These are phyloP conservation scores for Egretta garzetta DNA, from an alignment of 2,113 vertebrate species.

Conservation along the genomic window DNA sequence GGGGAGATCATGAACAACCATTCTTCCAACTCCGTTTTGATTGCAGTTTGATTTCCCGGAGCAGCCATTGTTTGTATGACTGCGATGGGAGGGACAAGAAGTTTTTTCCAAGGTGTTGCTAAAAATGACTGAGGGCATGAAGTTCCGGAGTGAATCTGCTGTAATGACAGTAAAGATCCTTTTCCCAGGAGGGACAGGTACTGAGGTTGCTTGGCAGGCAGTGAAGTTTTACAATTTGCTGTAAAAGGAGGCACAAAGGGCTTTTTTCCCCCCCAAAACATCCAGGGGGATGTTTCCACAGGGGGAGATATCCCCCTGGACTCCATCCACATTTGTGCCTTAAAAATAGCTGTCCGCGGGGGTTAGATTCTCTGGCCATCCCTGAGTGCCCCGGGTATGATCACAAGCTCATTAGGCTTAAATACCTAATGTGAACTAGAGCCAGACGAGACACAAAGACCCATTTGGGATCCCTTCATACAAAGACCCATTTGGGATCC, in stretches of 20 bases:
- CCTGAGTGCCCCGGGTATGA: background rate
- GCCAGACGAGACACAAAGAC: background rate
- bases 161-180: background rate
- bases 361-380: background rate
- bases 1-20: rapidly evolving
- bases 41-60: background rate
- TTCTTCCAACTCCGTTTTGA: rapidly evolving
- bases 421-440: background rate
- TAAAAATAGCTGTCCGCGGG: background rate
- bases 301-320: background rate
- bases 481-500: no score
- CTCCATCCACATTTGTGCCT: background rate
- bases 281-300: background rate
- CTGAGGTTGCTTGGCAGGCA: background rate
- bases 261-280: rapidly evolving
- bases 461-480: background rate
- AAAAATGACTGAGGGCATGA: background rate
- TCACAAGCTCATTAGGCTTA: background rate
- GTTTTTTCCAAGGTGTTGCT: background rate
- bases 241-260: background rate
- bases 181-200: background rate
- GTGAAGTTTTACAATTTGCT: background rate
- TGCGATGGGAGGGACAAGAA: rapidly evolving
- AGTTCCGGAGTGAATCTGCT: background rate
- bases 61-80: rapidly evolving